Evolutionary conservation across 2,797 vertebrate species (phyloP).

Genomic region (Triplophysa bombifrons): DNA sequence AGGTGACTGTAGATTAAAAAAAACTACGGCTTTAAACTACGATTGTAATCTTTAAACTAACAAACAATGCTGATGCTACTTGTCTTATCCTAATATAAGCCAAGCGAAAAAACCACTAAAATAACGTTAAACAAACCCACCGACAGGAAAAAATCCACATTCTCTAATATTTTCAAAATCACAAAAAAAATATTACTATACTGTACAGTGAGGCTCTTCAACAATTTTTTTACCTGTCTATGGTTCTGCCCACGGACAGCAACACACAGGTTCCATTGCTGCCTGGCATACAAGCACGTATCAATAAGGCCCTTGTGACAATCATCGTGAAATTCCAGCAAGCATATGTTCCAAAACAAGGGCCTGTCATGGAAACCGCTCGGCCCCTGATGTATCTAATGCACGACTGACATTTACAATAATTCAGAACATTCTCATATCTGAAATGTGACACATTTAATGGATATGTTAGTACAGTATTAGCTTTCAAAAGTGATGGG

Average conservation of each 20-base stretch:
- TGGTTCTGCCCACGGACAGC: neutral
- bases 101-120: conserved; percentile 60
- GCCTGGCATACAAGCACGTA: conserved; percentile 19
- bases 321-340: conserved; percentile 18
- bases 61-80: conserved; percentile 47
- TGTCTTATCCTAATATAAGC: conserved; percentile 66
- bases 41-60: conserved; percentile 67
- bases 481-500: neutral
- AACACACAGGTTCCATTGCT: conserved; percentile 7
- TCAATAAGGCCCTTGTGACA: conserved; percentile 37
- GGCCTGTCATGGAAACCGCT: conserved; percentile 22
- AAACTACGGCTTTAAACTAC: conserved; percentile 59
- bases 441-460: conserved; percentile 5
- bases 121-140: conserved; percentile 59
- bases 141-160: conserved; percentile 59
- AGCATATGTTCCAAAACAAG: conserved; percentile 28
- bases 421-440: conserved; percentile 12
- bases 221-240: neutral
- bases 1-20: conserved; percentile 24
- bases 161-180: conserved; percentile 36
- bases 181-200: conserved; percentile 31
- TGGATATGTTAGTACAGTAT: neutral
- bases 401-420: conserved; percentile 26
- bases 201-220: neutral
- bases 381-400: neutral